Conservation (phyloP, 1,140 invertebrate genomes). For the Fragariocoptes setiger region DNA sequence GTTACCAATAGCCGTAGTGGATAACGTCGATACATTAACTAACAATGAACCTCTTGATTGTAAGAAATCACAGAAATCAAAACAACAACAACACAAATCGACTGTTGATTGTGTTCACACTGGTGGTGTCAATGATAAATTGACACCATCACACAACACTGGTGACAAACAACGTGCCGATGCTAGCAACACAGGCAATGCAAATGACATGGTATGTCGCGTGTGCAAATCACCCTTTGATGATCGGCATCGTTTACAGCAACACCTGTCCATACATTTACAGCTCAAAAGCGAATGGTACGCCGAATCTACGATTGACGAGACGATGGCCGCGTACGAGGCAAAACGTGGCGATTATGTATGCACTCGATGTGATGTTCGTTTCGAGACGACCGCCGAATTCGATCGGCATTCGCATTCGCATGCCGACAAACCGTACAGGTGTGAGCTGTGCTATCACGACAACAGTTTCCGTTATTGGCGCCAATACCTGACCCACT, state of each 20-base stretch:
- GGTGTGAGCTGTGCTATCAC: not conserved
- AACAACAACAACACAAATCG: too few species aligned
- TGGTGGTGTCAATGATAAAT: too few species aligned
- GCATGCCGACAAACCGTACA: not conserved
- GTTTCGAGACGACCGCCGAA: not conserved
- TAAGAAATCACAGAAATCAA: too few species aligned
- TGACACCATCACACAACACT: too few species aligned
- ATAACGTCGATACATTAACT: too few species aligned
- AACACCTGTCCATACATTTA: conserved; percentile 3
- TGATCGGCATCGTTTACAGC: conserved; percentile 4
- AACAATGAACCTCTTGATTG: too few species aligned
- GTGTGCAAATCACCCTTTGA: conserved; percentile 8
- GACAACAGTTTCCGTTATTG: not conserved
- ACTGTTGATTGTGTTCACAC: too few species aligned
- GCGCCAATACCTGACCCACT: not conserved
- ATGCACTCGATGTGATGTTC: not conserved
- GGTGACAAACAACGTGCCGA: too few species aligned
- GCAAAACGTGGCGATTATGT: not conserved
- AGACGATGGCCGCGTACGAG: not conserved
- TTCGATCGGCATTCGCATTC: not conserved
- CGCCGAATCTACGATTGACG: not conserved
- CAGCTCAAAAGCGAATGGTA: not conserved
- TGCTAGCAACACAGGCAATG: too few species aligned
- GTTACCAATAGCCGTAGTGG: too few species aligned
- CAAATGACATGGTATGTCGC: conserved; percentile 3